A percentile compares a stretch with the other conserved stretches of the same genome.
phyloP scores from a whole-genome alignment of 2,113 vertebrate genomes.

The Halcyon senegalensis region DNA sequence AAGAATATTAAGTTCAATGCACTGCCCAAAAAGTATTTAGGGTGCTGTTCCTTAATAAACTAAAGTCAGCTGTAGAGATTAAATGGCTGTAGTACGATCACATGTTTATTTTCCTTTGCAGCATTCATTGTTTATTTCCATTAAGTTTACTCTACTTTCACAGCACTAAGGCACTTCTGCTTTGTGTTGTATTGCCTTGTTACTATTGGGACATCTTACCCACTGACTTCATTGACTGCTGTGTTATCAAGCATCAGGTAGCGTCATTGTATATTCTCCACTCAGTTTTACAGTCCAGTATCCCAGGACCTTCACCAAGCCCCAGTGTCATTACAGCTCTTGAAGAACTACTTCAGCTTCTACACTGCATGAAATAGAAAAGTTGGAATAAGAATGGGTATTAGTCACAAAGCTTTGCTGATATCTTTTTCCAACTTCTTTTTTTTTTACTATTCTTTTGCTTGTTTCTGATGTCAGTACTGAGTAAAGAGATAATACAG shows the following conservation, averaged over 20 bases:
- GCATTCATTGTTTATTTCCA: slow-evolving; percentile 26
- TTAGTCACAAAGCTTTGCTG: neutral
- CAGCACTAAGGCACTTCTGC: neutral
- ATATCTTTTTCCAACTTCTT: neutral
- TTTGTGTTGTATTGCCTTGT: neutral
- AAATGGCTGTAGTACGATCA: neutral
- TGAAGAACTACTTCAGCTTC: neutral
- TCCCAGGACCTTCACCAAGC: neutral
- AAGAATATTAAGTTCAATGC: neutral
- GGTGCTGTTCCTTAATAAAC: neutral
- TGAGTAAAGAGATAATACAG: neutral
- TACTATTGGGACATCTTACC: neutral
- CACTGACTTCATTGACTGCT: neutral
- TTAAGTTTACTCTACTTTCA: slow-evolving; percentile 11
- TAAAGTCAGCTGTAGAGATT: neutral
- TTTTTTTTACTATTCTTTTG: neutral
- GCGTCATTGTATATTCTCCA: neutral
- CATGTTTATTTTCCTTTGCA: neutral
- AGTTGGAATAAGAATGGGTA: neutral
- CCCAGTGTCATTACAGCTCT: neutral
- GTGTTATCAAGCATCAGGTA: neutral
- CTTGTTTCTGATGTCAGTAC: neutral
- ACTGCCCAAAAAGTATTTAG: neutral
- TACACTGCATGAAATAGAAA: neutral
- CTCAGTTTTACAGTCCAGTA: neutral